Evolutionary conservation across 2,797 vertebrate genomes (phyloP).

Genomic region (Enoplosus armatus): DNA sequence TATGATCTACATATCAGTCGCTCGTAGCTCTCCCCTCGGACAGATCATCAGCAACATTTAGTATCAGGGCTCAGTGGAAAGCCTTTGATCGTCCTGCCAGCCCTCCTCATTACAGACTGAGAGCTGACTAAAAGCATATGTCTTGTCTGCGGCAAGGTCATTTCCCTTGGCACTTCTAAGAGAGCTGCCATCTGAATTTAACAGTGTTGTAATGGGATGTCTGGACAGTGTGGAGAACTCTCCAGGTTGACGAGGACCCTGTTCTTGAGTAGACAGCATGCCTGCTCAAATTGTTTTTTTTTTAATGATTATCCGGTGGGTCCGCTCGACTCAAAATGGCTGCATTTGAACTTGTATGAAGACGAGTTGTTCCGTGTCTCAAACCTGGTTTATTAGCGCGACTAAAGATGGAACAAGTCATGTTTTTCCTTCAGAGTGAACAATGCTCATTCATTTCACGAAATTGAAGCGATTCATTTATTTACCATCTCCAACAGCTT

Average conservation of each 20-base stretch:
- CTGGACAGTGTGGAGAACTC: conserved; percentile 20
- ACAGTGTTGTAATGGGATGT: conserved; percentile 33
- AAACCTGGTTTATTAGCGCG: not conserved
- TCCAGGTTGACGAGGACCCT: conserved; percentile 15
- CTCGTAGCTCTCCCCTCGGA: conserved; percentile 36
- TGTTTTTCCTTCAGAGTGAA: too few species aligned
- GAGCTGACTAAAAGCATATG: conserved; percentile 47
- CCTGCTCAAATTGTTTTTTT: not conserved
- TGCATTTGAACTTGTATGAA: not conserved
- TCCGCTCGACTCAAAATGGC: not conserved
- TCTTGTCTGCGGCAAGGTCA: conserved; percentile 60
- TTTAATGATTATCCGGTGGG: conserved; percentile 7
- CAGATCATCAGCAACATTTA: conserved; percentile 73
- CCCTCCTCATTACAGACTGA: conserved; percentile 54
- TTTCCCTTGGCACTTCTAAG: conserved; percentile 33
- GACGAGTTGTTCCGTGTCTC: not conserved
- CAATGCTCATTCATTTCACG: not conserved
- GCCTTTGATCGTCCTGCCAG: conserved; percentile 71
- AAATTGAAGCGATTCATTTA: not conserved
- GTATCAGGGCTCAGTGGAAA: conserved; percentile 70
- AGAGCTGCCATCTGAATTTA: conserved; percentile 49
- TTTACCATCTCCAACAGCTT: not conserved
- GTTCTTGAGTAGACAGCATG: not conserved
- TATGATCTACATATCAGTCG: conserved; percentile 46
- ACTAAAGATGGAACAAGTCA: too few species aligned